Percentiles rank a stretch among this genome's conserved stretches.
These are phyloP conservation scores for Sycobia sp. DNA, from an alignment of 1,140 invertebrate species.

Conservation along the genomic window DNA sequence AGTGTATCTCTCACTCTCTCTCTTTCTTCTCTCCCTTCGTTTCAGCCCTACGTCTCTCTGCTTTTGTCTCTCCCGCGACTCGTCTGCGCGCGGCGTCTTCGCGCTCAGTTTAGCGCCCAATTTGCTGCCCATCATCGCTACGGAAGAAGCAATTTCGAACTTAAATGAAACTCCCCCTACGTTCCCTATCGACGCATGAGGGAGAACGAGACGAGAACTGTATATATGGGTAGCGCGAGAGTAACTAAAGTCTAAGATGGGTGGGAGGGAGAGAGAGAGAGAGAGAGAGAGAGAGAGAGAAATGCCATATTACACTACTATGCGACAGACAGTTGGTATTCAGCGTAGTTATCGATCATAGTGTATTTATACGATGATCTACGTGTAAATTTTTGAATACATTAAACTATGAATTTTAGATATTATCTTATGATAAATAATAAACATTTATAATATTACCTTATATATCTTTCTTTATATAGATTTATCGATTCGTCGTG, in stretches of 20 bases:
- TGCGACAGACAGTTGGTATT: no score
- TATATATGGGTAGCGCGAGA: no score
- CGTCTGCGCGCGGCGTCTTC: constrained; percentile 37
- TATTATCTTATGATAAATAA: not conserved
- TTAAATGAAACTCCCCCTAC: constrained; percentile 61
- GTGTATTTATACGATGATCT: not conserved
- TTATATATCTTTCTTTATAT: not conserved
- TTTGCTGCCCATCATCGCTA: constrained; percentile 61
- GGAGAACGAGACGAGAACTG: constrained; percentile 9
- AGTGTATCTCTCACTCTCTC: not conserved
- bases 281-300: no score
- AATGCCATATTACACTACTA: no score
- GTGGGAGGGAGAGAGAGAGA: not conserved
- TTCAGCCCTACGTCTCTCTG: not conserved
- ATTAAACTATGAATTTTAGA: not conserved
- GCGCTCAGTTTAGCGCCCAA: constrained; percentile 59
- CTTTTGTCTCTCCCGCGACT: constrained; percentile 29
- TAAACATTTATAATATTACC: not conserved
- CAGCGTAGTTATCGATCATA: constrained; percentile 1
- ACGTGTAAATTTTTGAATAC: not conserved
- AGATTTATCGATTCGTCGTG: not conserved
- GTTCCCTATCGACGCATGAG: constrained; percentile 30
- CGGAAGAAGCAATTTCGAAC: constrained; percentile 64
- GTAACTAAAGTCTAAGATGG: no score
- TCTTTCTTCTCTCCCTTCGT: not conserved